These are phyloP conservation scores for Chaenocephalus aceratus DNA, from an alignment of 2,113 vertebrate species.

Conservation along the genomic window DNA sequence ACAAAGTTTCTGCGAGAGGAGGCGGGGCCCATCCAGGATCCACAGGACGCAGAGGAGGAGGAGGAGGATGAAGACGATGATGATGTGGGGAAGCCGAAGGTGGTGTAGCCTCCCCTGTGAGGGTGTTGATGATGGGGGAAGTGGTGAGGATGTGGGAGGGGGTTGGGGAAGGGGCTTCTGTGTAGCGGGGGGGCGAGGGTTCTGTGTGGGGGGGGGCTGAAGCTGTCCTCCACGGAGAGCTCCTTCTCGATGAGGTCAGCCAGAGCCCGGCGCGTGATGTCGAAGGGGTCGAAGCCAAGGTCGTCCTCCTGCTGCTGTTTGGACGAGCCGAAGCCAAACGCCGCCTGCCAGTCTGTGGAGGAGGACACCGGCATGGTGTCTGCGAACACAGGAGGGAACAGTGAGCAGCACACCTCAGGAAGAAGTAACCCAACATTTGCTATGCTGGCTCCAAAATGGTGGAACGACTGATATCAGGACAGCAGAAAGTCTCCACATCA, in stretches of 20 bases:
- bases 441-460: too few species aligned
- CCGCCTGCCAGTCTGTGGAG: conserved; percentile 96
- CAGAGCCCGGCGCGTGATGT: conserved; percentile 19
- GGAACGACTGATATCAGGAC: too few species aligned
- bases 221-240: conserved; percentile 14
- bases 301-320: conserved; percentile 94
- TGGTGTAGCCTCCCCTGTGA: conserved; percentile 68
- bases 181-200: background rate
- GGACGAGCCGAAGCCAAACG: conserved; percentile 94
- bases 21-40: conserved; percentile 91
- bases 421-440: too few species aligned
- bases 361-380: conserved; percentile 95
- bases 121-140: conserved; percentile 14
- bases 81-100: conserved; percentile 88
- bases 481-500: too few species aligned
- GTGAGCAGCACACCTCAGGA: too few species aligned
- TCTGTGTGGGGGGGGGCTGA: conserved; percentile 1
- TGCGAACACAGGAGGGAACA: conserved; percentile 52
- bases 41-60: conserved; percentile 88
- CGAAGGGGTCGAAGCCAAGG: conserved; percentile 90
- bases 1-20: conserved; percentile 88
- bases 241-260: conserved; percentile 20
- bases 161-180: background rate
- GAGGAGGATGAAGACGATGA: conserved; percentile 82
- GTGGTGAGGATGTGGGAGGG: background rate